A percentile compares a stretch with the other conserved stretches of the same genome.
Conservation (phyloP, 2,797 vertebrate species). For the Cynopterus sphinx region DNA sequence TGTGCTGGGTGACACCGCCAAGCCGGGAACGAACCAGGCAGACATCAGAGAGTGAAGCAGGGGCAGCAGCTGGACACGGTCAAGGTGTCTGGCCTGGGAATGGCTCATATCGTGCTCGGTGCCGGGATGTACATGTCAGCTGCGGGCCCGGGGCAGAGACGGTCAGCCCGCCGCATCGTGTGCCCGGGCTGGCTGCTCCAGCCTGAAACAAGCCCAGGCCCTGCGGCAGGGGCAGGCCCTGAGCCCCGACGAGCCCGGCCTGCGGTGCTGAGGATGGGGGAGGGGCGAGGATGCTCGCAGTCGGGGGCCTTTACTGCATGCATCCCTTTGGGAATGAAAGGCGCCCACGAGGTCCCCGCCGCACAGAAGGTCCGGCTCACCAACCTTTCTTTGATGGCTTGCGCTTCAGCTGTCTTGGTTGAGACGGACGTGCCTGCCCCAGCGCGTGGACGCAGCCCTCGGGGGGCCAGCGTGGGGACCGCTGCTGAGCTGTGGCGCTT, state of each 20-base stretch:
- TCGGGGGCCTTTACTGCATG: neutral
- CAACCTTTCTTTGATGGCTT: too few species aligned
- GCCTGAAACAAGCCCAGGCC: neutral
- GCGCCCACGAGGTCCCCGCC: neutral
- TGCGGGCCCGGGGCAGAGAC: neutral
- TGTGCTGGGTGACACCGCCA: neutral
- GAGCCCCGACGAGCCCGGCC: neutral
- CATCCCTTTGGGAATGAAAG: neutral
- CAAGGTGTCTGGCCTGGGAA: neutral
- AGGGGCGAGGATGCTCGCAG: neutral
- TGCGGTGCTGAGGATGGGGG: neutral
- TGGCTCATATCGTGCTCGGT: neutral
- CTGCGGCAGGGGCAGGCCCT: neutral
- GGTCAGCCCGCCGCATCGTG: rapidly evolving
- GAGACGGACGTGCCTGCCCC: too few species aligned
- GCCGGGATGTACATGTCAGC: neutral
- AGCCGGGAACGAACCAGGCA: neutral
- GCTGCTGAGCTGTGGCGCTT: too few species aligned
- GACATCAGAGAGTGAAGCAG: rapidly evolving
- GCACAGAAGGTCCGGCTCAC: neutral
- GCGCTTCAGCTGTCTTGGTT: too few species aligned
- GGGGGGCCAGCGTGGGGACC: too few species aligned
- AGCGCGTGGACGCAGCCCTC: too few species aligned
- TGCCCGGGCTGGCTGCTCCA: neutral
- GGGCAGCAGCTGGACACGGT: rapidly evolving